Evolutionary conservation across 2,888 invertebrate genomes (phyloP).

Genomic region (Folsomia manolachei): DNA sequence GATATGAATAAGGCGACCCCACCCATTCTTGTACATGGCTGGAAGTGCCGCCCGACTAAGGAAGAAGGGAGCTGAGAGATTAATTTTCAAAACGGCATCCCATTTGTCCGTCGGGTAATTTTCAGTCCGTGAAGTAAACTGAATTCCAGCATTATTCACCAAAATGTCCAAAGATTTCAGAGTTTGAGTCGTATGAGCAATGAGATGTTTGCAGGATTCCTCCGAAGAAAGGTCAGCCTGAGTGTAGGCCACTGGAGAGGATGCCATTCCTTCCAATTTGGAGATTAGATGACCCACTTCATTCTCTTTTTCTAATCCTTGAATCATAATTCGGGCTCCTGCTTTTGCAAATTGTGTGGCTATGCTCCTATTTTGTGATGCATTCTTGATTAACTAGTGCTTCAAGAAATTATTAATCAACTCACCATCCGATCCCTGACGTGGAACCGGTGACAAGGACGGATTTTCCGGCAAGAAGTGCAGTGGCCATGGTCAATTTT

Average conservation of each 20-base stretch:
- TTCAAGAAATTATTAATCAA: too few species aligned
- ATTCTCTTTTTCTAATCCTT: slow-evolving; percentile 32
- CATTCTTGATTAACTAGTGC: too few species aligned
- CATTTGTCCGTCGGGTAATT: slow-evolving; percentile 52
- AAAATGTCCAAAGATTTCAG: slow-evolving; percentile 51
- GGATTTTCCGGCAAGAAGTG: slow-evolving; percentile 38
- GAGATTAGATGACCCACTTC: slow-evolving; percentile 19
- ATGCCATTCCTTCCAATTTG: slow-evolving; percentile 12
- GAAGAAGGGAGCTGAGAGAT: slow-evolving; percentile 49
- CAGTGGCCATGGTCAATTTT: not conserved
- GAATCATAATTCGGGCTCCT: slow-evolving; percentile 30
- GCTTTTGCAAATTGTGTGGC: slow-evolving; percentile 32
- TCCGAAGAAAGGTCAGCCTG: slow-evolving; percentile 25
- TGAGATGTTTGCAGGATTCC: slow-evolving; percentile 20
- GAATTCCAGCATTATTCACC: slow-evolving; percentile 52
- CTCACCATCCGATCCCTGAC: slow-evolving; percentile 52
- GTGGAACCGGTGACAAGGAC: slow-evolving; percentile 53
- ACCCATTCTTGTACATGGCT: slow-evolving; percentile 45
- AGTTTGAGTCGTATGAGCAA: slow-evolving; percentile 35
- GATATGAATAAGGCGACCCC: slow-evolving; percentile 52
- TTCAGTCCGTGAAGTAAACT: slow-evolving; percentile 26
- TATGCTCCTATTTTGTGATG: too few species aligned
- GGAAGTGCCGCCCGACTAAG: slow-evolving; percentile 46
- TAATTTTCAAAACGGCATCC: slow-evolving; percentile 51
- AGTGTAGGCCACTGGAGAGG: slow-evolving; percentile 23